Percentiles rank a stretch among this genome's conserved stretches.
These are phyloP conservation scores for Hydropsyche betteni DNA, from an alignment of 2,888 invertebrate species.

Conservation along the genomic window DNA sequence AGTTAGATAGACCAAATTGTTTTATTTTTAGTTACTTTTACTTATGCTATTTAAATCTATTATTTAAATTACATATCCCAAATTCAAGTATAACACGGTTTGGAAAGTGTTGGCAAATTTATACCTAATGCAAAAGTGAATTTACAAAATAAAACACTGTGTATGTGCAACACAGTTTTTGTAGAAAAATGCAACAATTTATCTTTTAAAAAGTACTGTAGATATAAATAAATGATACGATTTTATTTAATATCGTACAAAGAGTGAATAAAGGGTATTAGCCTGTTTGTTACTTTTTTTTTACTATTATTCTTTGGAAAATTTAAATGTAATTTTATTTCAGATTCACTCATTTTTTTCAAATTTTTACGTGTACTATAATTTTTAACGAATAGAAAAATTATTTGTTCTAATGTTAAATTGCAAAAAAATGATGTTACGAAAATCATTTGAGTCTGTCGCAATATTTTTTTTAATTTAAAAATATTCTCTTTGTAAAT, in stretches of 20 bases:
- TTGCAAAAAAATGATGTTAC: too few species aligned
- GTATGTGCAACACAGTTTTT: slow-evolving; percentile 8
- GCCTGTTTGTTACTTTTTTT: slow-evolving; percentile 6
- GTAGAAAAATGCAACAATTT: slow-evolving; percentile 12
- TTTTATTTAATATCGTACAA: slow-evolving; percentile 31
- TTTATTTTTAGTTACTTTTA: background rate
- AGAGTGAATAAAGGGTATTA: slow-evolving; percentile 28
- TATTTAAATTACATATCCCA: slow-evolving; percentile 9
- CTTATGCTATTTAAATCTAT: background rate
- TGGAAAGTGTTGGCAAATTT: too few species aligned
- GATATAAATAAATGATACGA: slow-evolving; percentile 21
- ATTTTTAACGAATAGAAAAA: too few species aligned
- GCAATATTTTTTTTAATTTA: slow-evolving; percentile 10
- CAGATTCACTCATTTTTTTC: background rate
- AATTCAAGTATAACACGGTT: background rate
- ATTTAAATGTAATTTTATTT: slow-evolving; percentile 1
- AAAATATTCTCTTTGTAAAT: background rate
- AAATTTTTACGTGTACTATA: background rate
- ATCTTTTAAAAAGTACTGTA: slow-evolving; percentile 20
- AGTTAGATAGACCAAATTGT: slow-evolving; percentile 12
- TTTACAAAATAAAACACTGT: slow-evolving; percentile 5
- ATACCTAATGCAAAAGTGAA: slow-evolving; percentile 7
- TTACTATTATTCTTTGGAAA: slow-evolving; percentile 3
- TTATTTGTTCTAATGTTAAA: background rate
- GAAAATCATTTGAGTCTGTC: too few species aligned